Percentiles rank a stretch among this genome's conserved stretches.
Evolutionary conservation across 1,140 invertebrate species (phyloP).

Genomic region (Platyura marginata): DNA sequence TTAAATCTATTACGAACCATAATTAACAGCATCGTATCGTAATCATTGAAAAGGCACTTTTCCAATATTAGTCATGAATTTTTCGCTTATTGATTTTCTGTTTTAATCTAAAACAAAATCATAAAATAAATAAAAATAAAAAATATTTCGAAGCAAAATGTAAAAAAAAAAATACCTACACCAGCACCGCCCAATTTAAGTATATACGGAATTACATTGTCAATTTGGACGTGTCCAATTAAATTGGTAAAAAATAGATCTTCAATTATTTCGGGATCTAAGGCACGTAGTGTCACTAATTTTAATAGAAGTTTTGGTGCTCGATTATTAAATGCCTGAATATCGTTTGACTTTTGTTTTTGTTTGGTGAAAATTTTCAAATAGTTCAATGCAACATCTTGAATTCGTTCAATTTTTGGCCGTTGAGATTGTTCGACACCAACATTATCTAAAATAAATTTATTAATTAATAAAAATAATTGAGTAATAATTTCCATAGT

Average conservation of each 20-base stretch:
- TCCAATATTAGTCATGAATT: not conserved
- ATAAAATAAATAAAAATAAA: too few relatives aligned
- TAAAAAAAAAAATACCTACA: constrained; percentile 4
- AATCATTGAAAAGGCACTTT: not conserved
- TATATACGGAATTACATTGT: constrained; percentile 83
- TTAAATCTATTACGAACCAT: not conserved
- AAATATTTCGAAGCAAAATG: too few relatives aligned
- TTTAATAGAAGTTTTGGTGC: not conserved
- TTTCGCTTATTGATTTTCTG: too few relatives aligned
- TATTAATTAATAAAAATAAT: not conserved
- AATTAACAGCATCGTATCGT: not conserved
- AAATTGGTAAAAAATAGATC: constrained; percentile 81
- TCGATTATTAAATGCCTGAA: too few relatives aligned
- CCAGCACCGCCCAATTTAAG: constrained; percentile 46
- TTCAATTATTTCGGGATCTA: constrained; percentile 64
- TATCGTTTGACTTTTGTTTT: not conserved
- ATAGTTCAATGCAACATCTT: not conserved
- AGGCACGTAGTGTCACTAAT: constrained; percentile 37
- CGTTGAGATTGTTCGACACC: not conserved
- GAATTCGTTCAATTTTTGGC: not conserved
- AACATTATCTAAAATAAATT: not conserved
- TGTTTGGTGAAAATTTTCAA: not conserved
- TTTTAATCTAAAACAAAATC: too few relatives aligned
- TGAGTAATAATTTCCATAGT: not conserved
- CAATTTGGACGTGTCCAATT: constrained; percentile 80